Conservation (phyloP, 2,797 vertebrate genomes). For the Lateolabrax maculatus region DNA sequence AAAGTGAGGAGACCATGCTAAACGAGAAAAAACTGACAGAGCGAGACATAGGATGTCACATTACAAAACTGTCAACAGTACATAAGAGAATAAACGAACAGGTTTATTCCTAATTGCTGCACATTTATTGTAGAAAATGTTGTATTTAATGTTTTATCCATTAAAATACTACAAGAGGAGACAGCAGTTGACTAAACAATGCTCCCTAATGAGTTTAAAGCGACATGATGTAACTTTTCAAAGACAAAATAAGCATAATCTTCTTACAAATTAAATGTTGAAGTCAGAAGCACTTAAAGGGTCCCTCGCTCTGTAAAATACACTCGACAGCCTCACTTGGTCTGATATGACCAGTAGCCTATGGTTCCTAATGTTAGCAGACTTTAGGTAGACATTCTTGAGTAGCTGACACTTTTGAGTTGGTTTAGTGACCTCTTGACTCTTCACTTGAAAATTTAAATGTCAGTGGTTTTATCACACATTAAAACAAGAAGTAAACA, state of each 20-base stretch:
- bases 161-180: neutral
- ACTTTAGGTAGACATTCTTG: neutral
- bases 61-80: neutral
- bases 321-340: neutral
- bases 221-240: neutral
- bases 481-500: neutral
- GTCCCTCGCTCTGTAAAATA: neutral
- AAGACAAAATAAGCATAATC: neutral
- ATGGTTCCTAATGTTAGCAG: neutral
- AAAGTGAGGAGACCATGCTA: conserved; percentile 14
- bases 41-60: conserved; percentile 17
- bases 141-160: neutral
- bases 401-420: neutral
- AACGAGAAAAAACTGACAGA: conserved; percentile 29
- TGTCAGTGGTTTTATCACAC: too few relatives aligned
- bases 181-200: neutral
- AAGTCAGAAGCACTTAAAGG: neutral
- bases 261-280: neutral
- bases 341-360: neutral
- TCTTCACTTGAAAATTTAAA: too few relatives aligned
- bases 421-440: neutral
- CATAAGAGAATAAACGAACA: neutral
- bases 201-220: conserved; percentile 5
- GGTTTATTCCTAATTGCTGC: neutral
- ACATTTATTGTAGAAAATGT: neutral